Evolutionary conservation across 2,113 vertebrate genomes (phyloP).

Genomic region (Apistogramma diplotaenia): DNA sequence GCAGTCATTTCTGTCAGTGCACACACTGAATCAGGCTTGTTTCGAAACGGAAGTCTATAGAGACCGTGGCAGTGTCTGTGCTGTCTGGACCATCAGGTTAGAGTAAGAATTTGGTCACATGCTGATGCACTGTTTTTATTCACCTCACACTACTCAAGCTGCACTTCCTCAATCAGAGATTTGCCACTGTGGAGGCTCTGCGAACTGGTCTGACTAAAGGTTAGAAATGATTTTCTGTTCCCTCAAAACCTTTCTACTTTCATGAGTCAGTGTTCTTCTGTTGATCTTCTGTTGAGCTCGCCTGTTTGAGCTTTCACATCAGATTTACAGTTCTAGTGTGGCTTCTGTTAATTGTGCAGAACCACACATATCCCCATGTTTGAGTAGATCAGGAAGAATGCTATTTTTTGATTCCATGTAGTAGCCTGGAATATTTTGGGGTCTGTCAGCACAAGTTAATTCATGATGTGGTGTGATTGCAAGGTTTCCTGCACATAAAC

Average conservation of each 20-base stretch:
- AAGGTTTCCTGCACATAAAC: background rate
- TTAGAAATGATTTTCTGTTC: background rate
- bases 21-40: background rate
- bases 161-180: constrained; percentile 40
- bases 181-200: background rate
- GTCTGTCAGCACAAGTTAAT: constrained; percentile 56
- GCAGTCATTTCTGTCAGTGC: background rate
- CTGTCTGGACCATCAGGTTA: constrained; percentile 30
- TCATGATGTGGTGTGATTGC: constrained; percentile 11
- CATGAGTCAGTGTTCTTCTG: background rate
- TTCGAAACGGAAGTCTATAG: constrained; percentile 18
- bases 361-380: constrained; percentile 29
- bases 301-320: constrained; percentile 20
- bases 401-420: constrained; percentile 57
- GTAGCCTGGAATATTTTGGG: constrained; percentile 40
- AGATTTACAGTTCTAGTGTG: background rate
- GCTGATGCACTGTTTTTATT: constrained; percentile 37
- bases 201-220: background rate
- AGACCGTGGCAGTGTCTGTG: background rate
- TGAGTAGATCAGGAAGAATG: constrained; percentile 53
- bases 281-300: background rate
- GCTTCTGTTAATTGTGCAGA: constrained; percentile 10
- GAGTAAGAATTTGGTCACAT: constrained; percentile 32
- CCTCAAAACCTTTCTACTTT: background rate
- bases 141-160: constrained; percentile 23